These are phyloP conservation scores for Chanos chanos DNA, from an alignment of 2,797 vertebrate genomes.

Conservation along the genomic window DNA sequence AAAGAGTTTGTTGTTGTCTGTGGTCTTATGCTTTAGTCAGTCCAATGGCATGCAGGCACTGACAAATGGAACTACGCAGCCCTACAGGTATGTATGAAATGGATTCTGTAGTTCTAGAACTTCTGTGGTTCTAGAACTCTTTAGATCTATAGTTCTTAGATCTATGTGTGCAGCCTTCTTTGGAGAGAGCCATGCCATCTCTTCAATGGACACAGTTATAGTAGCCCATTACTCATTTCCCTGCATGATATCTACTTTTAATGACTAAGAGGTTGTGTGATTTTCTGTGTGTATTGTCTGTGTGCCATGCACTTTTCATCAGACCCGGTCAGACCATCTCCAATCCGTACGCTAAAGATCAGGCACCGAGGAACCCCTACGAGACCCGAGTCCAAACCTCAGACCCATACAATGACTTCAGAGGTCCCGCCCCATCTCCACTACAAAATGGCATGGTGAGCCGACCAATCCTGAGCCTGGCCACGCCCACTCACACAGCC, in stretches of 20 bases:
- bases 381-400: neutral
- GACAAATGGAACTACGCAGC: neutral
- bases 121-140: no score
- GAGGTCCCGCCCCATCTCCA: neutral
- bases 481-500: neutral
- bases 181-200: no score
- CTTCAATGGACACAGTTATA: no score
- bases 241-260: no score
- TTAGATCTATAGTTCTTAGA: no score
- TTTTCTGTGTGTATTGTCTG: slow-evolving; percentile 6
- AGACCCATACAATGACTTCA: slow-evolving; percentile 1
- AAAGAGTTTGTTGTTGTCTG: neutral
- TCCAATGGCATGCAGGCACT: neutral
- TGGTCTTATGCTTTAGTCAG: neutral
- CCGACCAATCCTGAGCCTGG: neutral
- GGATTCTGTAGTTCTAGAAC: no score
- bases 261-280: neutral
- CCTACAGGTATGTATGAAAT: slow-evolving; percentile 15
- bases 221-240: no score
- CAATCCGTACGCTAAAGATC: slow-evolving; percentile 32
- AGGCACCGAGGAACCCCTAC: slow-evolving; percentile 21
- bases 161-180: no score
- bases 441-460: slow-evolving; percentile 10
- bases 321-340: slow-evolving; percentile 12
- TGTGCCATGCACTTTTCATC: slow-evolving; percentile 19